Base-by-base conservation (phyloP, 2,797 vertebrate species). In the Mormyrus hasselquistii region DNA sequence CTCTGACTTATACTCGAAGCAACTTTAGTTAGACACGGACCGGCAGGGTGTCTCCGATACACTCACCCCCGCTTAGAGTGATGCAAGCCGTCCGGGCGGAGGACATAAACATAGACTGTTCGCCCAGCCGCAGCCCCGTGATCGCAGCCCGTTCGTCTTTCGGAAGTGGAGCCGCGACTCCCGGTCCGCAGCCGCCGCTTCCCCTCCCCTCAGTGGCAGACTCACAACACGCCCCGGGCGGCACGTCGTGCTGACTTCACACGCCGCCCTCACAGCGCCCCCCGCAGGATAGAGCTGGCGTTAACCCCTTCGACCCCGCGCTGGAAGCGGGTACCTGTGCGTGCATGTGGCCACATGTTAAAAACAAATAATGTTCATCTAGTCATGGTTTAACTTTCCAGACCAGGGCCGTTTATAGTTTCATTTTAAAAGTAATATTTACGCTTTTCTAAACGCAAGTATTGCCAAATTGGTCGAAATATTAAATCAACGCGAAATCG, bases 231-330 rank as follows among this genome's bases (percentile, higher is more conserved):
- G 86, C 87, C 76, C 79, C 47, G 83, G 86, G 52, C 89, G 73
- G 86, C 25, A 53, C 89, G 73, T 86, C 41, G 86, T 83, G 69
- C 89, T 89, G 89, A 89, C 87, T 88, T 88, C 89, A 90, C 87
- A 84, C 89, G 87, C 53, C 16, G 8, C 62, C 86, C 82, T 62
- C 88, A 59, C 65, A 79, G 52, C 86, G 62, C 85, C 89, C 86
- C 38, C 62, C 52, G 38, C 44, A 47, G 86, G 84, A 82, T 69
- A 41, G 44, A 41, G 85, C 69, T 19, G 29, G 14, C 10, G 29
- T 87, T 89, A 87, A 89, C 83, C 69, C 86, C 25, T 53, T 69
- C 47, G 7, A 38, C 19, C 34, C 69, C 53, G 19, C 16, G 14
- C 34, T 79, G 29, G 3, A 69, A 4, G 62, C 3, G 25, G 0